Conservation (phyloP, 2,797 vertebrate species). For the Melanotaenia maccullochi region DNA sequence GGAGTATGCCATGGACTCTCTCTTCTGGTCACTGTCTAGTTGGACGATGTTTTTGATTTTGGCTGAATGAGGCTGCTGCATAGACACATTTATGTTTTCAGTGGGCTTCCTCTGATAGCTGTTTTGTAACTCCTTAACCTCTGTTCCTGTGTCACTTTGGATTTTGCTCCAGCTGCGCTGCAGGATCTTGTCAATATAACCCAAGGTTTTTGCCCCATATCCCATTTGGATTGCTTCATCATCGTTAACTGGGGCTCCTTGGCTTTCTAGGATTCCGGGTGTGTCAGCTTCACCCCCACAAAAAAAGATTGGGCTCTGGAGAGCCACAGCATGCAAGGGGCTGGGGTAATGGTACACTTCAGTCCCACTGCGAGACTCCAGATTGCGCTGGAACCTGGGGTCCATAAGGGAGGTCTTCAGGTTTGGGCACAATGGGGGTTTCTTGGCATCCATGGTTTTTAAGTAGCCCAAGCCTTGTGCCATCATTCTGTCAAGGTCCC, state of each 20-base stretch:
- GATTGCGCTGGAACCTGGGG: slow-evolving; percentile 88
- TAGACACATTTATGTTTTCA: slow-evolving; percentile 49
- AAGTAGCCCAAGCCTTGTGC: slow-evolving; percentile 71
- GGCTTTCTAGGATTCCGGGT: slow-evolving; percentile 50
- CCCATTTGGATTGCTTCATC: slow-evolving; percentile 47
- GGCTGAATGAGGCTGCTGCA: slow-evolving; percentile 22
- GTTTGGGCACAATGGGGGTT: slow-evolving; percentile 64
- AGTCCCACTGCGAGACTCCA: slow-evolving; percentile 86
- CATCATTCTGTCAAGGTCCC: slow-evolving; percentile 89
- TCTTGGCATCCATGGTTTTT: slow-evolving; percentile 71
- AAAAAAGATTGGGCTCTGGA: slow-evolving; percentile 93
- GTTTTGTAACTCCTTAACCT: slow-evolving; percentile 36
- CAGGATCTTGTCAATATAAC: slow-evolving; percentile 88
- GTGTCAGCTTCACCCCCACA: slow-evolving; percentile 62
- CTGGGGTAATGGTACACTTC: slow-evolving; percentile 95
- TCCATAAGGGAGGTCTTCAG: slow-evolving; percentile 72
- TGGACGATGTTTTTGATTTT: slow-evolving; percentile 43
- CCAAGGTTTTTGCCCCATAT: slow-evolving; percentile 74
- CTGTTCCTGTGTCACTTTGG: slow-evolving; percentile 57
- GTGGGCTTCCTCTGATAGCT: slow-evolving; percentile 50
- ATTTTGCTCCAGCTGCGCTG: slow-evolving; percentile 80
- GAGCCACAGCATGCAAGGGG: slow-evolving; percentile 93
- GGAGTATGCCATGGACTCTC: slow-evolving; percentile 46
- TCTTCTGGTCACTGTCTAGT: slow-evolving; percentile 50
- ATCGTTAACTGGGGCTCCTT: slow-evolving; percentile 23